Evolutionary conservation across 2,888 invertebrate species (phyloP).

Genomic region (Cerastis leucographa): DNA sequence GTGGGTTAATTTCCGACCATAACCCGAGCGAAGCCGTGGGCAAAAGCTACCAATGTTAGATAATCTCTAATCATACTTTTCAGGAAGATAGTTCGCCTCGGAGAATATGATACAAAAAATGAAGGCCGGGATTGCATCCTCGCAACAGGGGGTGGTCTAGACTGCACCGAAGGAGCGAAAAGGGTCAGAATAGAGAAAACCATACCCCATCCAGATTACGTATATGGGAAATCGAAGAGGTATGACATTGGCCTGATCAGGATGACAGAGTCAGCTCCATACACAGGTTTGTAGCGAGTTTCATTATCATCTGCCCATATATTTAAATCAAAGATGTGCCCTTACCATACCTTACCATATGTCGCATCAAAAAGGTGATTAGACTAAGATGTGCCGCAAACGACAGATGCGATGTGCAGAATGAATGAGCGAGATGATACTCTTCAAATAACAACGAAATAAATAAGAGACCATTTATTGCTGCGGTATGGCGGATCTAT

Average conservation of each 20-base stretch:
- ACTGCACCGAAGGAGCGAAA: conserved; percentile 45
- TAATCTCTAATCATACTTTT: conserved; percentile 3
- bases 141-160: conserved; percentile 1
- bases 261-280: conserved; percentile 33
- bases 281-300: conserved; percentile 28
- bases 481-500: neutral
- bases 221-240: neutral
- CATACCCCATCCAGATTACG: conserved; percentile 52
- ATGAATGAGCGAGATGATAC: neutral
- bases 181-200: conserved; percentile 40
- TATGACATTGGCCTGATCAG: conserved; percentile 57
- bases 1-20: neutral
- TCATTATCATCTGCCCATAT: neutral
- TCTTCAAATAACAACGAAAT: neutral
- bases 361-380: neutral
- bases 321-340: neutral
- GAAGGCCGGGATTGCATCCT: conserved; percentile 44
- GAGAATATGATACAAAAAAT: conserved; percentile 45
- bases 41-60: neutral
- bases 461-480: neutral
- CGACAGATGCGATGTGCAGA: neutral
- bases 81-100: conserved; percentile 37
- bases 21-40: no score
- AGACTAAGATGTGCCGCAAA: neutral
- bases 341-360: neutral